Evolutionary conservation across 1,140 invertebrate genomes (phyloP), one percentile per base, ranked within the genome.

Genomic region (Ptiloglossa arizonensis): DNA sequence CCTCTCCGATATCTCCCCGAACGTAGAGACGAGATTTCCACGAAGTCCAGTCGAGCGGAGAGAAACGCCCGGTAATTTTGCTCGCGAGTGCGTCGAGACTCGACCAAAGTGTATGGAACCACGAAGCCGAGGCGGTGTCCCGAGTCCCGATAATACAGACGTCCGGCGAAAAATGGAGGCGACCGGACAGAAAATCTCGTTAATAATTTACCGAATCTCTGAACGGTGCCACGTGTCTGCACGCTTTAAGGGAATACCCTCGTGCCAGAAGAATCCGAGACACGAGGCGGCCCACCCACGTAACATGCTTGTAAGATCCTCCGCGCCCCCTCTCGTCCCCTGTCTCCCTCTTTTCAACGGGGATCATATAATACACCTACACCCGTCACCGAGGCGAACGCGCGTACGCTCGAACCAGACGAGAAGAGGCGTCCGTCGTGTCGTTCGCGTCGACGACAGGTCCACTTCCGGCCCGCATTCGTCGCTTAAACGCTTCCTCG

Each of bases 391-490:
- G 60, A 57, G 56, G 35, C 44, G 38, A 46, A 27, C 62, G 59
- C 56, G 71, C 15, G 50, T 46, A 50, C 44, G 41, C 68, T 76
- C 62, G 46, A n/a, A 62, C 48, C 66, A 52, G 67, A 82, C 71
- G 57, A 74, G 75, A 85, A 82, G 73, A 79, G 57, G 67, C 79
- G 81, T 86, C 81, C 74, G 62, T 86, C 84, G 74, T 81, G 70
- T 86, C 75, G 64, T 78, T 75, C 50, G 70, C 67, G 52, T 76
- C 68, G 75, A 81, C 78, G 84, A 86, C 84, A 86, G 84, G 79
- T 83, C 79, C 73, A 86, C 84, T 86, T 86, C 85, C 85, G 84
- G 84, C 68, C 83, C 64, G 82, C 76, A 69, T 81, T 84, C 81
- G 76, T 41, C 50, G 78, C 67, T 73, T 70, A 79, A 77, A 54